Percentiles rank a stretch among this genome's conserved stretches.
These are phyloP conservation scores for Loris lydekkerianus DNA, from an alignment of 2,797 vertebrate species.

Conservation along the genomic window DNA sequence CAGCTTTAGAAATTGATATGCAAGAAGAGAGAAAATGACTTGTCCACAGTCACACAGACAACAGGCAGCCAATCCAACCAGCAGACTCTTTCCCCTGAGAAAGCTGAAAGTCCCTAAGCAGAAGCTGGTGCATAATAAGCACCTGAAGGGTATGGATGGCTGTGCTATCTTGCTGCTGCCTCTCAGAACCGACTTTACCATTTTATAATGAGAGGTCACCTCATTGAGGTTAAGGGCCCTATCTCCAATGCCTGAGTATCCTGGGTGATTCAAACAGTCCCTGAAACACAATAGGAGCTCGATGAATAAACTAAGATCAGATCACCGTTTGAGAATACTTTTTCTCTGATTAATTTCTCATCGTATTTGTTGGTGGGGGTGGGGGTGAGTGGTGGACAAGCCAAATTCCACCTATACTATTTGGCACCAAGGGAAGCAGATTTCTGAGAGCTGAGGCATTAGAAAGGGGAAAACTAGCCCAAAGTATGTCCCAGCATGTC, in stretches of 20 bases:
- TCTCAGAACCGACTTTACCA: background rate
- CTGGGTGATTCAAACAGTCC: background rate
- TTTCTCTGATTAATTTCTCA: background rate
- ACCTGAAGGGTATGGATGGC: background rate
- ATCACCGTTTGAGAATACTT: background rate
- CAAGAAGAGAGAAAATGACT: background rate
- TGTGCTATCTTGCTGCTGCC: background rate
- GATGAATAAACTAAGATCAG: background rate
- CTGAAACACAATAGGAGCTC: background rate
- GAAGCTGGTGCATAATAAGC: background rate
- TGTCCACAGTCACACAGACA: background rate
- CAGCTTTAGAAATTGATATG: background rate
- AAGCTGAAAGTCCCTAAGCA: background rate
- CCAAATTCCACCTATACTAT: background rate
- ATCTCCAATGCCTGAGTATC: background rate
- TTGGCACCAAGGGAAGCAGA: background rate
- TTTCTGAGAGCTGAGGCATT: background rate
- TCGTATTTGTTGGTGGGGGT: background rate
- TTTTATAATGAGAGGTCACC: conserved; percentile 26
- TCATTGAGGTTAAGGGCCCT: background rate
- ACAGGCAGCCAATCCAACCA: background rate
- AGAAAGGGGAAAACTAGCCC: background rate
- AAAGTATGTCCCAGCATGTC: background rate
- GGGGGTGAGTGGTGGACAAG: background rate
- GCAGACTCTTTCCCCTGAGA: background rate